Percentiles rank a stretch among this genome's conserved stretches.
Conservation (phyloP, 2,797 vertebrate genomes). For the Microchirus variegatus region DNA sequence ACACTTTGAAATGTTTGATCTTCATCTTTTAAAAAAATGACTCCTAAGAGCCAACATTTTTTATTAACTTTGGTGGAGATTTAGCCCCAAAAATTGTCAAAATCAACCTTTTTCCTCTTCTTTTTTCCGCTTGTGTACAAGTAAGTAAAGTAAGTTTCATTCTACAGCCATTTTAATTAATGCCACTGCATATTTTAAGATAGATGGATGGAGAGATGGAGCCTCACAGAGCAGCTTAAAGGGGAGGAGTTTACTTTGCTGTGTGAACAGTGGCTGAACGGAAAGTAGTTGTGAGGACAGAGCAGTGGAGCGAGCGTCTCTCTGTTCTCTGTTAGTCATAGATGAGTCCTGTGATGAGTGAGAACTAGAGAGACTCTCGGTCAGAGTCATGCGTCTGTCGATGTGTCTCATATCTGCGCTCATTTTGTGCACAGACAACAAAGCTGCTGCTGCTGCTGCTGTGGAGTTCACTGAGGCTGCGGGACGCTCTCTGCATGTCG, state of each 20-base stretch:
- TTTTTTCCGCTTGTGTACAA: too few species aligned
- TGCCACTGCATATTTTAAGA: not conserved
- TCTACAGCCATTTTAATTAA: too few species aligned
- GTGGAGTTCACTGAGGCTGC: not conserved
- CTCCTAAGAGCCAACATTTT: too few species aligned
- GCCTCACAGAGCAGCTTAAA: slow-evolving; percentile 1
- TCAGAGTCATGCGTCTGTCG: slow-evolving; percentile 33
- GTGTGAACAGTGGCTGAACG: not conserved
- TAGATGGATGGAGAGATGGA: not conserved
- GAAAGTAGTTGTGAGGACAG: slow-evolving; percentile 9
- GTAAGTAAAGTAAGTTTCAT: too few species aligned
- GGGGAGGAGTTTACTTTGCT: slow-evolving; percentile 37
- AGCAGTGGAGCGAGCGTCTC: not conserved
- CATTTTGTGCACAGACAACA: not conserved
- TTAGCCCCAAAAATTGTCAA: too few species aligned
- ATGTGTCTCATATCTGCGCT: slow-evolving; percentile 20
- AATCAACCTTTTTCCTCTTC: too few species aligned
- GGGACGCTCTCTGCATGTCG: slow-evolving; percentile 49
- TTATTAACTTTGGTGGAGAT: too few species aligned
- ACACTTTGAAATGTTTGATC: too few species aligned
- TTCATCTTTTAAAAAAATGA: too few species aligned
- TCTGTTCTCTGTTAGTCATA: not conserved
- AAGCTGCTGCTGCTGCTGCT: not conserved
- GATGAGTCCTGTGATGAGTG: not conserved
- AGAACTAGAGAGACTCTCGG: not conserved